Conservation (phyloP, 1,140 invertebrate species). For the Cotesia glomerata region DNA sequence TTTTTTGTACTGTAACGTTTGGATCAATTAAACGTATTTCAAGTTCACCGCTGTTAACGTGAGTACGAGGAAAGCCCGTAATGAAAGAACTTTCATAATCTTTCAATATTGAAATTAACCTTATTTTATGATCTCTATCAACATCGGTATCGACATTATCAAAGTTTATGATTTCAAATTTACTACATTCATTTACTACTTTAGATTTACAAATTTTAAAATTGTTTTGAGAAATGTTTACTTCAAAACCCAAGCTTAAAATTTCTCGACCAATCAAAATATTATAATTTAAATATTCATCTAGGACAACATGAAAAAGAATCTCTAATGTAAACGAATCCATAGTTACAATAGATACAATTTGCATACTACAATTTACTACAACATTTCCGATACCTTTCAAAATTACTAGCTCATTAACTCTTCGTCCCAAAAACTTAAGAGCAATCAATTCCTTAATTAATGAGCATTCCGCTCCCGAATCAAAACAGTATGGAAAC, state of each 20-base stretch:
- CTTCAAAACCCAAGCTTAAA: background rate
- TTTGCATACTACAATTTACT: background rate
- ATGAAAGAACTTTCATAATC: constrained; percentile 2
- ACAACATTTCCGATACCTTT: constrained; percentile 10
- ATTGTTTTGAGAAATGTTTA: background rate
- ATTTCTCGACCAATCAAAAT: constrained; percentile 20
- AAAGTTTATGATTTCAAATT: background rate
- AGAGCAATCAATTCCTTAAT: constrained; percentile 17
- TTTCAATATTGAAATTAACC: background rate
- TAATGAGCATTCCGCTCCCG: constrained; percentile 32
- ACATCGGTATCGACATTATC: constrained; percentile 12
- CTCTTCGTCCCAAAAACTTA: constrained; percentile 23
- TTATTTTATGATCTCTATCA: background rate
- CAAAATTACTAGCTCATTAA: constrained; percentile 4
- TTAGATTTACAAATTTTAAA: background rate
- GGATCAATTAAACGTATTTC: constrained; percentile 13
- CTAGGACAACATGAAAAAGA: constrained; percentile 18
- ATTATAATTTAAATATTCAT: constrained; percentile 2
- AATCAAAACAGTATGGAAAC: constrained; percentile 30
- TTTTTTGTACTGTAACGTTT: background rate
- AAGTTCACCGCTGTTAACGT: background rate
- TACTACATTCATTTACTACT: background rate
- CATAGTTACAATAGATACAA: background rate
- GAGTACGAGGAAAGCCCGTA: background rate
- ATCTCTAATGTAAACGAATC: background rate